Percentiles rank a stretch among this genome's conserved stretches.
Evolutionary conservation across 37 sponge, comb jelly and placozoan genomes (phyloP).

Genomic region (Beroe forskalii): DNA sequence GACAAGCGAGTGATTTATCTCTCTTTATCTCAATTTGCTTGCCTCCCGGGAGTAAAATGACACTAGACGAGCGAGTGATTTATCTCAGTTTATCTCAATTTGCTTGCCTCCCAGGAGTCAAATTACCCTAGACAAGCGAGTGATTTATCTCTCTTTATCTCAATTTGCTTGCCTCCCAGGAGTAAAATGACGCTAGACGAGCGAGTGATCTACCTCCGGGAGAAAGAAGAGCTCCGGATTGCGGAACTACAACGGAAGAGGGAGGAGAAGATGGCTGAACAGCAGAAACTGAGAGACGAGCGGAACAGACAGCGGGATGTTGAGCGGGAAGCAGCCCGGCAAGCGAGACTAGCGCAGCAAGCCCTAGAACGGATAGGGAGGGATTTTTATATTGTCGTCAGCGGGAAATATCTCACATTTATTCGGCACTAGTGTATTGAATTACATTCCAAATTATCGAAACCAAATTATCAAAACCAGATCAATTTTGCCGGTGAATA

Average conservation of each 20-base stretch:
- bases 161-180: background rate
- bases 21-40: no score
- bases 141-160: background rate
- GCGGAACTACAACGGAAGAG: conserved; percentile 24
- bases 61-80: background rate
- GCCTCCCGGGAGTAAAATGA: background rate
- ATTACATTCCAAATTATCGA: no score
- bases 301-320: conserved; percentile 4
- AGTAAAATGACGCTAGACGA: conserved; percentile 28
- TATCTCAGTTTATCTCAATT: no score
- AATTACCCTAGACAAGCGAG: background rate
- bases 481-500: no score
- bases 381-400: no score
- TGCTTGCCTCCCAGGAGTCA: background rate
- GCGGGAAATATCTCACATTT: no score
- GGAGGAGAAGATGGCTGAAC: conserved; percentile 33
- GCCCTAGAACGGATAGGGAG: conserved; percentile 44
- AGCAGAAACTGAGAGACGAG: conserved; percentile 26
- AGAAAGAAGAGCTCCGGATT: conserved; percentile 30
- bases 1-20: no score
- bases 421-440: no score
- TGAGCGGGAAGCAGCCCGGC: conserved; percentile 30
- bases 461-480: no score
- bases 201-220: background rate
- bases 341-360: conserved; percentile 16